Conservation (phyloP, 1,140 invertebrate species). For the Laupala kohalensis region DNA sequence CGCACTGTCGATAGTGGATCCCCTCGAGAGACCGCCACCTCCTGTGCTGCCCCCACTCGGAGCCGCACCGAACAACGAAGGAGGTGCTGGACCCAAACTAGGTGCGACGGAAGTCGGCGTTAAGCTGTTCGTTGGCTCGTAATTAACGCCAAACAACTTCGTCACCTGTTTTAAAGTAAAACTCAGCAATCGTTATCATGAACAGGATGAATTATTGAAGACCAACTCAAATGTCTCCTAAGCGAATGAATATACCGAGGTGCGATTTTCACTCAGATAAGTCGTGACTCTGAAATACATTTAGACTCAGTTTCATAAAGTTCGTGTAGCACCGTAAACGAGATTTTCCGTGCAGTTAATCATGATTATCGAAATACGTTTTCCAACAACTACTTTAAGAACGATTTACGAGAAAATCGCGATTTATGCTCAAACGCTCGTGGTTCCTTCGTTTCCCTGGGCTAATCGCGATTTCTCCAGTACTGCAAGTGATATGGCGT, state of each 20-base stretch:
- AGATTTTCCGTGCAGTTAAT: no score
- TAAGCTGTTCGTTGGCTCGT: slow-evolving; percentile 35
- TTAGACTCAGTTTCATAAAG: background rate
- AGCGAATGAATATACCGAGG: background rate
- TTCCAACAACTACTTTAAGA: background rate
- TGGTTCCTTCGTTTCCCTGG: background rate
- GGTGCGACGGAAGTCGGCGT: background rate
- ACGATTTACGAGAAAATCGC: background rate
- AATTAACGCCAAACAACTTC: slow-evolving; percentile 55
- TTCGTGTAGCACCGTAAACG: background rate
- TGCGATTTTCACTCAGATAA: background rate
- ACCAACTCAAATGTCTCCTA: background rate
- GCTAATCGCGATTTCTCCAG: no score
- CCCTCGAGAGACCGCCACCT: slow-evolving; percentile 26
- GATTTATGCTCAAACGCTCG: no score
- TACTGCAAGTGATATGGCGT: no score
- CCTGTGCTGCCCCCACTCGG: slow-evolving; percentile 13
- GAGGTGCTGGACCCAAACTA: slow-evolving; percentile 20
- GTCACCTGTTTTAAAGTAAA: no score
- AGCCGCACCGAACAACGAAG: slow-evolving; percentile 22
- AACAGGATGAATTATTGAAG: slow-evolving; percentile 19
- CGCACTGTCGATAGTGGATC: slow-evolving; percentile 41
- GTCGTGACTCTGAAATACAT: no score
- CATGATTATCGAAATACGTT: no score
- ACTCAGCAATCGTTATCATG: no score